phyloP scores from a whole-genome alignment of 92 coral and sea anemone species.

The Bergia sp. region DNA sequence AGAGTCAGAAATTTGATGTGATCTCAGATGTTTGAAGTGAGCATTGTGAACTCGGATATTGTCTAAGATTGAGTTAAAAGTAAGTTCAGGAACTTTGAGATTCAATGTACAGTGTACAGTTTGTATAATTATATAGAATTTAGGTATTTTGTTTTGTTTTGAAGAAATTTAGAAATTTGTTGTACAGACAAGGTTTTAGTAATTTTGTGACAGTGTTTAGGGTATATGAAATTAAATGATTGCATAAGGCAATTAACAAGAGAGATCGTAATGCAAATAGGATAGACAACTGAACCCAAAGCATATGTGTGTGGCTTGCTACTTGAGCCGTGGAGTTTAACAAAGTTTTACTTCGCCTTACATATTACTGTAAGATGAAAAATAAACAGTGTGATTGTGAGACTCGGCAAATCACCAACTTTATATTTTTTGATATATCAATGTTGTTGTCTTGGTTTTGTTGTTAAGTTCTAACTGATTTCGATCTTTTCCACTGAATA shows the following conservation, averaged over 20 bases:
- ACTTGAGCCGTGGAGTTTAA: neutral
- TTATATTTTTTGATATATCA: too few species aligned
- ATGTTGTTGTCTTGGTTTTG: too few species aligned
- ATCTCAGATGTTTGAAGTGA: neutral
- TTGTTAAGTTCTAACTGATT: too few species aligned
- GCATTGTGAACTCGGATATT: neutral
- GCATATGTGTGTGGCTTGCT: neutral
- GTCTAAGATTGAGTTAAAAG: too few species aligned
- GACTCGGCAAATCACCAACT: too few species aligned
- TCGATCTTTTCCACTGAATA: too few species aligned
- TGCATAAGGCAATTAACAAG: neutral
- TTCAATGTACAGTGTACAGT: slow-evolving; percentile 23
- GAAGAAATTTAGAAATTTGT: neutral
- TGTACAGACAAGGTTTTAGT: neutral
- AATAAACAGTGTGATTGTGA: too few species aligned
- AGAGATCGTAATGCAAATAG: neutral
- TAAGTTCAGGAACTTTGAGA: neutral
- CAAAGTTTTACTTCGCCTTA: neutral
- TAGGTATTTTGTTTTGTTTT: slow-evolving; percentile 3
- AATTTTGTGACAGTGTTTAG: neutral
- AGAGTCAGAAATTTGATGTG: neutral
- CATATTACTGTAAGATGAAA: too few species aligned
- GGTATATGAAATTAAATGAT: neutral
- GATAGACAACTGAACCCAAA: neutral
- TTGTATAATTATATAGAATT: neutral